Base-by-base conservation (phyloP, 2,113 vertebrate genomes). In the Epinephelus lanceolatus region DNA sequence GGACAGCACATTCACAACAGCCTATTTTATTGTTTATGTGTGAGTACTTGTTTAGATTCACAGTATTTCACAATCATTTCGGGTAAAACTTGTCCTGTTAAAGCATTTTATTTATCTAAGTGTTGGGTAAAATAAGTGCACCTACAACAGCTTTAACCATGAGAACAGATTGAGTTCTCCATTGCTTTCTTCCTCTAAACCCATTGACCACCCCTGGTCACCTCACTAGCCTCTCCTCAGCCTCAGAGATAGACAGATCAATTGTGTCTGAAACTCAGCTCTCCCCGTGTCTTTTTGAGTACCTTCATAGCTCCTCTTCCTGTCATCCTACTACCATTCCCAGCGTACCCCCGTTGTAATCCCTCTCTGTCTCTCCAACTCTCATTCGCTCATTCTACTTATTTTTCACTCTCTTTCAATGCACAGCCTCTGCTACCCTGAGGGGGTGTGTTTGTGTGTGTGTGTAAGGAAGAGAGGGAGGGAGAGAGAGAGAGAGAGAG, bases 261-360 rank as follows among this genome's bases (percentile, higher is more conserved):
- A 89, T 91, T 93, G 68, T 83, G 79, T 87, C 87, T 90, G 73
- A 76, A 87, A 82, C 81, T 80, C 79, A 70, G 80, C 84, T 84
- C 66, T 71, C 51, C 56, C 47, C 55, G 1, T 73, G 86, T 87
- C 76, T 87, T 84, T 78, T 76, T 84, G 83, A 89, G 88, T 17
- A 18, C 72, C 83, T 79, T 88, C 76, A 85, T 86, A 66, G 76
- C 83, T 83, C 40, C 70, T 66, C 74, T 70, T 84, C 57, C 73
- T 82, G 78, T 91, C 90, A 87, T 86, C 63, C 72, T n/a, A 3
- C 78, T 59, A 60, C 84, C 67, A 57, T 88, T 86, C 78, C 76
- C 60, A 76, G 57, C 40, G 23, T 52, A 68, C 52, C 74, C 33
- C 80, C 14, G 1, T 42, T 88, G 78, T 91, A 91, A 93, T 93